phyloP scores from a whole-genome alignment of 2,113 vertebrate species.

The Gymnarchus niloticus region DNA sequence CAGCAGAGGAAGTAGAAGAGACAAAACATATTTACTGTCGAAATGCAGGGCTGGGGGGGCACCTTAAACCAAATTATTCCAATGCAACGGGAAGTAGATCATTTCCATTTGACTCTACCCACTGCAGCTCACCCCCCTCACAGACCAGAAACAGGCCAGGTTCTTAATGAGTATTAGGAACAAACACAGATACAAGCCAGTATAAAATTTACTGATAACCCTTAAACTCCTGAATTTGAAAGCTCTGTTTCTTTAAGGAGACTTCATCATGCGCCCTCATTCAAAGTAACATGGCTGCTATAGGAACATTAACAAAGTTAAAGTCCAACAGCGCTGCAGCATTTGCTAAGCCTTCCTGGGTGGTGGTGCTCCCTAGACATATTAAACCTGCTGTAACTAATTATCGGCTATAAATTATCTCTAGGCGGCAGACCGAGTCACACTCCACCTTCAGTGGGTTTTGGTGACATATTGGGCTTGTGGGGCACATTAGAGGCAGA shows the following conservation, averaged over 20 bases:
- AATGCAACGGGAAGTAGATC: neutral
- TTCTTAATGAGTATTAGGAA: neutral
- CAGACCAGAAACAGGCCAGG: neutral
- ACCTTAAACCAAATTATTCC: neutral
- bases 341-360: neutral
- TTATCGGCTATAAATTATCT: neutral
- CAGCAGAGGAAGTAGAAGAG: neutral
- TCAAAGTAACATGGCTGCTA: neutral
- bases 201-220: neutral
- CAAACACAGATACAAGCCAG: neutral
- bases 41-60: neutral
- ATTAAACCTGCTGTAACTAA: constrained; percentile 4
- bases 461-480: too few relatives aligned
- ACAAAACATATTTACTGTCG: neutral
- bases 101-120: neutral
- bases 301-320: neutral
- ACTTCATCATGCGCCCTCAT: neutral
- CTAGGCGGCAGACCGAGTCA: neutral
- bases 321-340: neutral
- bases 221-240: neutral
- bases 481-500: neutral
- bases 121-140: neutral
- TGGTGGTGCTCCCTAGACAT: neutral
- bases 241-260: neutral
- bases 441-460: neutral